phyloP scores from a whole-genome alignment of 2,113 vertebrate genomes.

The Entelurus aequoreus region DNA sequence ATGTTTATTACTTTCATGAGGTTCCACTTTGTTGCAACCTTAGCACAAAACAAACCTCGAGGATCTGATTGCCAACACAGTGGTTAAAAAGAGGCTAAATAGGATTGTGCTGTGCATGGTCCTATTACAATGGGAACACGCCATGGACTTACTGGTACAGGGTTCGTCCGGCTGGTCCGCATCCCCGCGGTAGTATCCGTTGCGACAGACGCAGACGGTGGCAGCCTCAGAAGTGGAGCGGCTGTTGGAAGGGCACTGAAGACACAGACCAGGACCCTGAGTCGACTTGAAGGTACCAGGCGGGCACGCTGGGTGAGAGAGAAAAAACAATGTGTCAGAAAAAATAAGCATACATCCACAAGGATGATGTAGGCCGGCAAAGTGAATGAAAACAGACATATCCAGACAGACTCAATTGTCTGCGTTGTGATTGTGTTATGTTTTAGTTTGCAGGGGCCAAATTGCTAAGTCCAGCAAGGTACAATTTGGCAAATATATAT shows the following conservation, averaged over 20 bases:
- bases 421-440: not conserved
- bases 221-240: slow-evolving; percentile 86
- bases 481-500: too few relatives aligned
- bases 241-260: slow-evolving; percentile 89
- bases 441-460: not conserved
- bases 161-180: slow-evolving; percentile 83
- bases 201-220: slow-evolving; percentile 87
- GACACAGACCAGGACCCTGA: slow-evolving; percentile 83
- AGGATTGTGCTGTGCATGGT: not conserved
- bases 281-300: slow-evolving; percentile 92
- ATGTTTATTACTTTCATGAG: not conserved
- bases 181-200: slow-evolving; percentile 90
- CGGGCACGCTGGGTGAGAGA: slow-evolving; percentile 80
- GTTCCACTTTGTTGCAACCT: not conserved
- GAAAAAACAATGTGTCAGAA: slow-evolving; percentile 11
- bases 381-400: slow-evolving; percentile 2
- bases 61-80: not conserved
- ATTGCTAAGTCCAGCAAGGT: not conserved
- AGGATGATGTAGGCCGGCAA: not conserved
- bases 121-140: not conserved
- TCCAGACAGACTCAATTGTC: not conserved
- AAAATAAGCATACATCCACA: not conserved
- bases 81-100: not conserved
- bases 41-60: too few relatives aligned
- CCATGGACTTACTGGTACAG: slow-evolving; percentile 89